A percentile compares a stretch with the other conserved stretches of the same genome.
phyloP scores from a whole-genome alignment of 37 sponge, comb jelly and placozoan genomes.

The Haliclona indistincta region DNA sequence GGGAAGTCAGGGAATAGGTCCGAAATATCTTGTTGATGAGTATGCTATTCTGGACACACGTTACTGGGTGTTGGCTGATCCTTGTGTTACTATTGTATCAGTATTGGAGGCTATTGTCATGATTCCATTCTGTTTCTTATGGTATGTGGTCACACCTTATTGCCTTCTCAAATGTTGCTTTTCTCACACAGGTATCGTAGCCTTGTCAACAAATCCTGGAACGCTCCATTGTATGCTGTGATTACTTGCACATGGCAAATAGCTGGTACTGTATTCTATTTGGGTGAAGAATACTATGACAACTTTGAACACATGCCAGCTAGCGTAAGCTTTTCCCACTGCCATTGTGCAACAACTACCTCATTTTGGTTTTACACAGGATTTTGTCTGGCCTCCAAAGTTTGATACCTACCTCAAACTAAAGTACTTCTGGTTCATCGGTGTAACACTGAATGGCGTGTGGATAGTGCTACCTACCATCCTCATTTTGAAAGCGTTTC shows the following conservation, averaged over 20 bases:
- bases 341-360: background rate
- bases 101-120: conserved; percentile 59
- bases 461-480: conserved; percentile 61
- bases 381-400: conserved; percentile 56
- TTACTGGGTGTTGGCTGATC: conserved; percentile 63
- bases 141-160: conserved; percentile 43
- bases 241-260: conserved; percentile 45
- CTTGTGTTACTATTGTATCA: conserved; percentile 47
- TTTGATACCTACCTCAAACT: conserved; percentile 71
- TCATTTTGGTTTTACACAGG: conserved; percentile 31
- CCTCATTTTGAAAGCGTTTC: conserved; percentile 32
- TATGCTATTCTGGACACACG: conserved; percentile 71
- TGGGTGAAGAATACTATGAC: conserved; percentile 47
- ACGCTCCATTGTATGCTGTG: conserved; percentile 3
- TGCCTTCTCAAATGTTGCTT: background rate
- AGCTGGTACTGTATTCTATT: conserved; percentile 66
- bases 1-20: conserved; percentile 63
- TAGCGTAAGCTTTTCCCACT: conserved; percentile 18
- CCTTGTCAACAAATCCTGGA: conserved; percentile 22
- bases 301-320: conserved; percentile 53
- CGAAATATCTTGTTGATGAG: conserved; percentile 79
- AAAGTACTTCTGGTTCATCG: conserved; percentile 83
- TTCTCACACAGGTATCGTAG: conserved; percentile 21
- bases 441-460: conserved; percentile 58
- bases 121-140: conserved; percentile 60